Conservation (phyloP, 2,888 invertebrate genomes). For the Elmis aenea region DNA sequence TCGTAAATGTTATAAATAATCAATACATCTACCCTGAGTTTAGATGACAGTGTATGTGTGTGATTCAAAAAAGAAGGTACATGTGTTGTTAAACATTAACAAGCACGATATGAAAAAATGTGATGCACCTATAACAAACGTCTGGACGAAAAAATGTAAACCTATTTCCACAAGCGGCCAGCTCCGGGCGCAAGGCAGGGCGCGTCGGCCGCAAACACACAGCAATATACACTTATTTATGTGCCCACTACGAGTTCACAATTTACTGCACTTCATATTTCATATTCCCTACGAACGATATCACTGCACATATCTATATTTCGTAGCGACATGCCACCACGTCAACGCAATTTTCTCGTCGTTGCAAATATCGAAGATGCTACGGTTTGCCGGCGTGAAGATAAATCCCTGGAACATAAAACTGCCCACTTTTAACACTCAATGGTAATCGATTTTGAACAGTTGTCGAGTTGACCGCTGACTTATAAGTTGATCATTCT, state of each 20-base stretch:
- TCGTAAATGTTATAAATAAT: no score
- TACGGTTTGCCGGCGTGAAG: no score
- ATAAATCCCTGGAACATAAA: no score
- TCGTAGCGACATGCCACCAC: slow-evolving; percentile 9
- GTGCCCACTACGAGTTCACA: slow-evolving; percentile 26
- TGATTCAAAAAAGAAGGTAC: no score
- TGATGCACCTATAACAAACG: no score
- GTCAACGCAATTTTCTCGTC: slow-evolving; percentile 6
- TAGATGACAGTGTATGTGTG: no score
- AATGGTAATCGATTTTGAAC: slow-evolving; percentile 32
- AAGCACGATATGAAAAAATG: no score
- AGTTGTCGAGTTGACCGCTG: slow-evolving; percentile 28
- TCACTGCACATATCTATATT: slow-evolving; percentile 21
- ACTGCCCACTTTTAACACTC: slow-evolving; percentile 20
- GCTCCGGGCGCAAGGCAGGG: slow-evolving; percentile 21
- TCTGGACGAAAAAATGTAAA: no score
- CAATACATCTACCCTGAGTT: no score
- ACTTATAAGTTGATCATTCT: slow-evolving; percentile 28
- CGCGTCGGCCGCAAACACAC: slow-evolving; percentile 8
- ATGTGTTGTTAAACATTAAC: no score
- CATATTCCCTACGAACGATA: slow-evolving; percentile 31
- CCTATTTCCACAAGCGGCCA: slow-evolving; percentile 22
- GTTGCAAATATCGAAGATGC: background rate
- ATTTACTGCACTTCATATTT: slow-evolving; percentile 36
- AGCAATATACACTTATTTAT: slow-evolving; percentile 27